Conservation (phyloP, 2,113 vertebrate genomes). For the Rattus rattus region DNA sequence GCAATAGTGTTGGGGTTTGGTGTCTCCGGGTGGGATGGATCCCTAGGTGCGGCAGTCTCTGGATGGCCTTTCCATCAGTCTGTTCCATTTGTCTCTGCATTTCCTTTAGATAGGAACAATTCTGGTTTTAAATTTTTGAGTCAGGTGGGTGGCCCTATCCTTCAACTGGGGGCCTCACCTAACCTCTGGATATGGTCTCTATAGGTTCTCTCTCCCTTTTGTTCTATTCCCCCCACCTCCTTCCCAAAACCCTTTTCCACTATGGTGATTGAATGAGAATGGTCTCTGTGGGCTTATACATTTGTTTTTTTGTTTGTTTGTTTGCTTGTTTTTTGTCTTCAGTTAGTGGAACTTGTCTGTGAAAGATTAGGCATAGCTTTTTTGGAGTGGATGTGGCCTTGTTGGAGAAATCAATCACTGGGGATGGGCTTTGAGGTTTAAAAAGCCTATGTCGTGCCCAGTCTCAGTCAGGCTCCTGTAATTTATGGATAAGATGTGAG, state of each 20-base stretch:
- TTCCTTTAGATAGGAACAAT: no score
- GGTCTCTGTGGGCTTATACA: neutral
- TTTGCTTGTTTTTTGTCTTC: neutral
- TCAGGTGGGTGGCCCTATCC: no score
- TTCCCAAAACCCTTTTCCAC: neutral
- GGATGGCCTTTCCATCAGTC: no score
- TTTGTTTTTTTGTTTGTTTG: neutral
- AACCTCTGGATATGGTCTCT: no score
- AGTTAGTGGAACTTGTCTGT: neutral
- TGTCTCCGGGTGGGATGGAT: no score
- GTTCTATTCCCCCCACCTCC: neutral
- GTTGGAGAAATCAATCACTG: neutral
- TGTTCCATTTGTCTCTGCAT: no score
- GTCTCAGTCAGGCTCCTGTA: neutral
- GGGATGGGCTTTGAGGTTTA: neutral
- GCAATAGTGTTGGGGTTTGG: no score
- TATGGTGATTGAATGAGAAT: neutral
- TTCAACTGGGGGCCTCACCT: no score
- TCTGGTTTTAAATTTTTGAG: no score
- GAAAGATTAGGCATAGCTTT: neutral
- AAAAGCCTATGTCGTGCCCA: neutral
- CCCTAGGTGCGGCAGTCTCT: no score
- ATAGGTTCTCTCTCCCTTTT: no score
- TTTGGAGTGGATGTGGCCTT: neutral
- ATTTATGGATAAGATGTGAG: neutral